Evolutionary conservation across 2,113 vertebrate genomes (phyloP).

Genomic region (Gymnarchus niloticus): DNA sequence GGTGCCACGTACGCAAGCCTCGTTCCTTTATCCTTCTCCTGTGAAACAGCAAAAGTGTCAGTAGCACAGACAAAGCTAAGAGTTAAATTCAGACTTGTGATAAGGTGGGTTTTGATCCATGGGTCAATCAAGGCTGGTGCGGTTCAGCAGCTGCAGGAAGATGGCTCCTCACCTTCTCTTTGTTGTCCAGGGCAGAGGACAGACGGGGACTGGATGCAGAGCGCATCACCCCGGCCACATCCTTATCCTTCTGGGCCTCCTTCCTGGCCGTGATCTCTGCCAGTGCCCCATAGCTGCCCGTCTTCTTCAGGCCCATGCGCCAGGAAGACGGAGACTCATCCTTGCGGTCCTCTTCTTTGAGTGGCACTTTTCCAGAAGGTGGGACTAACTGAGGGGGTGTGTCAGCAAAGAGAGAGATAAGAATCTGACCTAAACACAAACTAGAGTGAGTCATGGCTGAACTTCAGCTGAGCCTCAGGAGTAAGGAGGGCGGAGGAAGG

Average conservation of each 20-base stretch:
- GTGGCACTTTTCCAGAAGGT: constrained; percentile 71
- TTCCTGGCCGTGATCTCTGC: constrained; percentile 93
- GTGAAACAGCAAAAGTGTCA: constrained; percentile 1
- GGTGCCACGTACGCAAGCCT: constrained; percentile 89
- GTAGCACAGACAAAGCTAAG: not conserved
- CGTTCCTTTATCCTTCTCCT: constrained; percentile 92
- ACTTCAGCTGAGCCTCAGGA: not conserved
- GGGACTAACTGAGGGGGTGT: constrained; percentile 62
- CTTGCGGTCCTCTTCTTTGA: constrained; percentile 90
- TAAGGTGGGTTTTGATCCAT: not conserved
- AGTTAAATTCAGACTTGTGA: not conserved
- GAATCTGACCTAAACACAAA: not conserved
- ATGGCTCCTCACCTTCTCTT: constrained; percentile 75
- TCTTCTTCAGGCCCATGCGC: constrained; percentile 89
- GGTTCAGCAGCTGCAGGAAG: no score
- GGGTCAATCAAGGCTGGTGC: not conserved
- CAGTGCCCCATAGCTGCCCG: constrained; percentile 91
- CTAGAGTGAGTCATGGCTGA: not conserved
- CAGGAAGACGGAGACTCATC: constrained; percentile 94
- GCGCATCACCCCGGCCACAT: constrained; percentile 86
- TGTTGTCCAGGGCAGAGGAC: constrained; percentile 91
- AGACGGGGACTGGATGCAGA: constrained; percentile 95
- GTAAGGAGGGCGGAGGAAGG: not conserved
- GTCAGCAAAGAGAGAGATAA: not conserved
- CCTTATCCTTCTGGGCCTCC: constrained; percentile 91